phyloP scores from a whole-genome alignment of 2,113 vertebrate species.

The Gallinago paraguaiae region DNA sequence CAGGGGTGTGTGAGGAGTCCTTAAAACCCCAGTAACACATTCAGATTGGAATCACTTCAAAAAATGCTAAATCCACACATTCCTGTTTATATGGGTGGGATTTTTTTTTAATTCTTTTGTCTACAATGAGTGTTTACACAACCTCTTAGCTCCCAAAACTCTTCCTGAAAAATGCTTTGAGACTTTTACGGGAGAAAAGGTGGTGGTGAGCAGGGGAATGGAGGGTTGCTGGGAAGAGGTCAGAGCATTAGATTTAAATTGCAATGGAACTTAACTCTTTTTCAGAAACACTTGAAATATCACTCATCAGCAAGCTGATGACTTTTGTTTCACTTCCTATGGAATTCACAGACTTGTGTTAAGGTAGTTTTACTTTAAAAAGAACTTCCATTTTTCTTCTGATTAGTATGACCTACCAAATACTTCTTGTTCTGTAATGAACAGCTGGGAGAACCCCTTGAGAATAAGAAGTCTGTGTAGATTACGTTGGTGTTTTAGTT shows the following conservation, averaged over 20 bases:
- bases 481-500: neutral
- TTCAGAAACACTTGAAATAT: neutral
- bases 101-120: neutral
- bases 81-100: neutral
- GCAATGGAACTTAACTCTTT: neutral
- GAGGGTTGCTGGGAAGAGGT: neutral
- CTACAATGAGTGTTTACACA: neutral
- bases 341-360: conserved; percentile 5
- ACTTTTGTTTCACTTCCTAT: conserved; percentile 68
- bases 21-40: neutral
- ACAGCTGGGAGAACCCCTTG: neutral
- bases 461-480: neutral
- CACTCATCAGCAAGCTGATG: neutral
- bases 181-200: neutral
- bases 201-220: neutral
- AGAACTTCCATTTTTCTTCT: neutral
- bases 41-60: neutral
- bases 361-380: neutral
- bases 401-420: neutral
- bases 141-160: neutral
- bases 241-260: neutral
- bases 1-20: neutral
- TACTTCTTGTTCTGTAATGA: conserved; percentile 22
- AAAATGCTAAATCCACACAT: neutral
- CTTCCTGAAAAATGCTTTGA: neutral